Evolutionary conservation across 2,797 vertebrate genomes (phyloP).

Genomic region (Glossophaga mutica): DNA sequence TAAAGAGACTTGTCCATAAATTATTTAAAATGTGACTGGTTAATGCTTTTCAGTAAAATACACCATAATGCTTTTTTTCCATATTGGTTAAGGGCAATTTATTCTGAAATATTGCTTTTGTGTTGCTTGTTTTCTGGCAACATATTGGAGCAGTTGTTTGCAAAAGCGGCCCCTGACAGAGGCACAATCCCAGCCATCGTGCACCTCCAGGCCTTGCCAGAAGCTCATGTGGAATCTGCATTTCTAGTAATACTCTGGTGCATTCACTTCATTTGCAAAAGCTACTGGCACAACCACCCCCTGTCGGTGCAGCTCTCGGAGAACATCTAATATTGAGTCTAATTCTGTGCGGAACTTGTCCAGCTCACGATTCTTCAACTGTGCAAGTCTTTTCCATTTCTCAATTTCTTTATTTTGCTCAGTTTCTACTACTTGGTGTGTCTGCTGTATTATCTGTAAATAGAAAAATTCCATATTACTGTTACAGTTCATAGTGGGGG

Average conservation of each 20-base stretch:
- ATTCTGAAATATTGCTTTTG: slow-evolving; percentile 21
- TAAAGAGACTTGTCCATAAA: background rate
- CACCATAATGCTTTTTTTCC: background rate
- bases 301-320: slow-evolving; percentile 91
- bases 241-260: slow-evolving; percentile 62
- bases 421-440: slow-evolving; percentile 73
- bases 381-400: slow-evolving; percentile 88
- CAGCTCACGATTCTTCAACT: slow-evolving; percentile 88
- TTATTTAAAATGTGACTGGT: background rate
- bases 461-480: background rate
- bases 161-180: background rate
- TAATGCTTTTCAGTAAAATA: slow-evolving; percentile 23
- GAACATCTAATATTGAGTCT: slow-evolving; percentile 93
- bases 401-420: slow-evolving; percentile 85
- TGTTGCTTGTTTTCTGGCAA: background rate
- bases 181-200: background rate
- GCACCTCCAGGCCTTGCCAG: background rate
- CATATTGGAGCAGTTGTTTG: background rate
- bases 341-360: slow-evolving; percentile 91
- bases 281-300: slow-evolving; percentile 87
- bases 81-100: slow-evolving; percentile 8
- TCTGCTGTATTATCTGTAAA: slow-evolving; percentile 86
- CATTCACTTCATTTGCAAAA: slow-evolving; percentile 23
- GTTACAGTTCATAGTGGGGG: background rate
- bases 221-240: background rate